Base-by-base conservation (phyloP, 1,140 invertebrate species). In the Drosophila suzukii region DNA sequence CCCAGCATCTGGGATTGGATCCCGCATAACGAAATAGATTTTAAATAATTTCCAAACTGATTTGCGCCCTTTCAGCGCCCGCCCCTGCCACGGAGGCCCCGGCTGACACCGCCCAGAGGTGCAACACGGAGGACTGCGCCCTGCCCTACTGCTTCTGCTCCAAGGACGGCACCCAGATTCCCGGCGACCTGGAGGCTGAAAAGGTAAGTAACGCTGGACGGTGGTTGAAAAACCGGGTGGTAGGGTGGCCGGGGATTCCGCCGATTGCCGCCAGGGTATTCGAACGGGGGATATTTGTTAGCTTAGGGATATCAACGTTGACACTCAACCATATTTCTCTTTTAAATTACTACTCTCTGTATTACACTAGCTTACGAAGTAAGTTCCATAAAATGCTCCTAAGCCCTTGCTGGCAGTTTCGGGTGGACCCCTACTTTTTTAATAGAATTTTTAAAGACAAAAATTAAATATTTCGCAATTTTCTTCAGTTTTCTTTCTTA, bases 131-230 rank as follows among this genome's bases (percentile, higher is more conserved):
- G 0, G 93, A 95, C 44, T 99, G 98, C 88, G 91, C 94, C 51
- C 93, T 99, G 59, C 98, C 98, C 7, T 97, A 98, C 82, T 99
- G 98, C 91, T 98, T 96, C 93, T 99, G 98, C 92, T 98, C 97
- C 6, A 96, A 96, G 88, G 97, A 98, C 93, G 97, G 97, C 7
- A 98, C 97, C 0, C 92, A 95, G 32, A 97, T 98, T 78, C 97
- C 97, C 4, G 97, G 96, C 39, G 95, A 95, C 38, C 93, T 98
- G 34, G 95, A 96, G 51, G 95, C 96, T 12, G 95, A 96, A 91
- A 95, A 97, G 81, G 97, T 97, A 93, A 94, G 91, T 36, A 17
- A 11, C 6, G 0, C 17, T 6, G 30, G 20, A 32, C 17, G 60
- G 7, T 61, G 12, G 24, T 15, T 54, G 15, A 12, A 30, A 6